Evolutionary conservation across 2,888 invertebrate species (phyloP), one percentile per base, ranked within the genome.

Genomic region (Stenotaenia linearis): DNA sequence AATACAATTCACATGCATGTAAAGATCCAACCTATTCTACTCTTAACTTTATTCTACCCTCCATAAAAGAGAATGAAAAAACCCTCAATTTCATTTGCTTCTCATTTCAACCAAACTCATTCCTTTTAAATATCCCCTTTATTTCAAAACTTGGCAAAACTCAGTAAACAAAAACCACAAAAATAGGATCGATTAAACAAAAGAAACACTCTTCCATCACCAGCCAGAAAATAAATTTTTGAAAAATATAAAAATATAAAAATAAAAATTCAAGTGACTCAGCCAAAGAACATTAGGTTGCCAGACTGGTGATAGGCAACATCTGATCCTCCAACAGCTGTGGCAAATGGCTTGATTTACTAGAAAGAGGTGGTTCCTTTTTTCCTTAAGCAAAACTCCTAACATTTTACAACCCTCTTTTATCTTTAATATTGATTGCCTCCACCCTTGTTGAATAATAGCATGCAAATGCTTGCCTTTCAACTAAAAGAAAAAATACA

Each of bases 271-370:
- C 69, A 69, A 69, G 69, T 69, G 69, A 69, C 69, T 69, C 69
- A 69, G 69, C 69, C 69, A 69, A 69, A 69, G 69, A 69, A 69
- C 69, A 69, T 69, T 69, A 69, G 25, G 69, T 69, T 69, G 69
- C 69, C 69, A 69, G 15, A 69, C 69, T 69, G 69, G 69, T 25
- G 69, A 69, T 69, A 69, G 69, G 69, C 69, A 69, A 69, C 69
- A 69, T 69, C 69, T 69, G 69, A 69, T 69, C 69, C 69, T 28
- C 28, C 25, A 69, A 69, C 69, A 69, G 69, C 69, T 69, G 69
- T 25, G 28, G 69, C 69, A 69, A 69, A 69, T 69, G 69, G 69
- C 69, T 69, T 69, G 69, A 69, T 69, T 69, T 69, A 69, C 69
- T 69, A 69, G 69, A 69, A 69, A 28, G 25, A 28, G 69, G 69